Evolutionary conservation across 2,888 invertebrate genomes (phyloP), one percentile per base, ranked within the genome.

Genomic region (Congeria kusceri): DNA sequence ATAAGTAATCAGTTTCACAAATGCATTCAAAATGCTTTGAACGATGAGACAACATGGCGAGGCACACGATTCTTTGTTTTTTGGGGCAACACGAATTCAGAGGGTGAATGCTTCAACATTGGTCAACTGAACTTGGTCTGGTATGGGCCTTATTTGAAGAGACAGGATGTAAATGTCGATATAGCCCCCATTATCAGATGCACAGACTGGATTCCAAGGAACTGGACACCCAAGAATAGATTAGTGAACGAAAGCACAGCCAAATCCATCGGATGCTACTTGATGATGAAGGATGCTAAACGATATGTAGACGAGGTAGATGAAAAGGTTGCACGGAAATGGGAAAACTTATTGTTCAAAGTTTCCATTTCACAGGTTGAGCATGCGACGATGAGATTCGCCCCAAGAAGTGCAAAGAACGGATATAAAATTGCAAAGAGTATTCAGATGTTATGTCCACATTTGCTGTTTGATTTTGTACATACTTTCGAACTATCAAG

Each of bases 341-440:
- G 32, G 23, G 62, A 28, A 15, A 57, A 73, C 18, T 53, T 56
- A 23, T 27, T 75, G 39, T 75, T 75, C 32, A 75, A 62, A 23
- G 29, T 75, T 47, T 75, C 74, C n/a, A 0, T 75, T 11, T 75
- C 74, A 15, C 74, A 68, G 56, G 32, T 75, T 11, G 74, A 75
- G 44, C 68, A 68, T 49, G 74, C 74, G n/a, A 57, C 68, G 13
- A 75, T 75, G 63, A 62, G 46, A 46, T 75, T 46, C 28, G 29
- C 63, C 47, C 68, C 74, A 39, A 25, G 32, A 23, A 39, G 23
- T 20, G 56, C 62, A 9, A 75, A 56, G 56, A 53, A 53, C n/a
- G 74, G 74, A 44, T 75, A 75, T 32, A 68, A 59, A 25, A 61
- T 74, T 13, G 73, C 73, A n/a, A 74, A 74, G 66, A 74, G 67